Evolutionary conservation across 2,797 vertebrate genomes (phyloP).

Genomic region (Phoeniculus purpureus): DNA sequence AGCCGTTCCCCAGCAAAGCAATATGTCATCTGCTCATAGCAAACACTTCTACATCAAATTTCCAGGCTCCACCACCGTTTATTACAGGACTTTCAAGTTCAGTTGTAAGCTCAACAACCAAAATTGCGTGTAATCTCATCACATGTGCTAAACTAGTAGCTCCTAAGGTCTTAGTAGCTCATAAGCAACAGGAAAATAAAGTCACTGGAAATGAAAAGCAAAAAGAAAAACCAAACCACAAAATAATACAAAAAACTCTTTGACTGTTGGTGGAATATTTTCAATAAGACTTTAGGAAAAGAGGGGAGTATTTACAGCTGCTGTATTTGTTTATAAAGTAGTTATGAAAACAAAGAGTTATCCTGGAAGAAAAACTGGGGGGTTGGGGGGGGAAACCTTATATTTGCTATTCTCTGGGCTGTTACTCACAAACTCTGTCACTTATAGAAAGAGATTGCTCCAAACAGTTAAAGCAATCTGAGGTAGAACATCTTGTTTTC

Average conservation of each 20-base stretch:
- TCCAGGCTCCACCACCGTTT: not conserved
- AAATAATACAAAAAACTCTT: not conserved
- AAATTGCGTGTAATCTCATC: not conserved
- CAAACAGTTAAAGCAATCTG: conserved; percentile 16
- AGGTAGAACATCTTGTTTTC: conserved; percentile 30
- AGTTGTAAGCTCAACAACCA: not conserved
- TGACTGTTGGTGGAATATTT: not conserved
- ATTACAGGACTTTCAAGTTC: not conserved
- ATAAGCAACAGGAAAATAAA: not conserved
- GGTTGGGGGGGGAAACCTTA: not conserved
- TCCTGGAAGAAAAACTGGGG: not conserved
- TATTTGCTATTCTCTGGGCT: not conserved
- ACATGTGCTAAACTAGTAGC: not conserved
- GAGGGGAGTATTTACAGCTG: not conserved
- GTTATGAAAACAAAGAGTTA: not conserved
- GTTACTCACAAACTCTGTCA: not conserved
- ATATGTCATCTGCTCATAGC: not conserved
- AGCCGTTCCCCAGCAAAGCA: not conserved
- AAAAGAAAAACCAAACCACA: not conserved
- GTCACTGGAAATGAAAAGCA: conserved; percentile 26
- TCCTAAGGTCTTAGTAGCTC: not conserved
- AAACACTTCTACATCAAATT: not conserved
- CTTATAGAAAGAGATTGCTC: not conserved
- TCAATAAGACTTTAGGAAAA: not conserved
- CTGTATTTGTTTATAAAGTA: not conserved